Base-by-base conservation (phyloP, 2,888 invertebrate species). In the Luffia ferchaultella region DNA sequence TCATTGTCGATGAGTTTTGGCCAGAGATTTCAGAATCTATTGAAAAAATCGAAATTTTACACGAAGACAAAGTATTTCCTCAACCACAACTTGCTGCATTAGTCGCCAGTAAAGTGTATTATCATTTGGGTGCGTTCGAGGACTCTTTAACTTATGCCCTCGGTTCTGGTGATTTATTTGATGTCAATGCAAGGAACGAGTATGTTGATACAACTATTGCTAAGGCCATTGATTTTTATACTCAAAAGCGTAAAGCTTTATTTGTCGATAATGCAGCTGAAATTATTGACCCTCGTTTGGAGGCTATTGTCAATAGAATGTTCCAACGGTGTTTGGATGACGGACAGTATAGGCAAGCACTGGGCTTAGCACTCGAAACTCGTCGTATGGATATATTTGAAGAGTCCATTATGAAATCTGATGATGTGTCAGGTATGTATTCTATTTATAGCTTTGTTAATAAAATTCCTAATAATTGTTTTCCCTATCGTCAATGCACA, bases 11-110 rank as follows among this genome's bases (percentile, higher is more conserved):
- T 73, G 95, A 96, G 70, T 98, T 98, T 82, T 98, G 98, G 98
- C 96, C 98, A 7, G 98, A 98, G 85, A 98, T 98, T 62, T 97
- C 97, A 0, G 98, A 98, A 77, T 95, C 97, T 15, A 96, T 98
- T 61, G 95, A 95, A 65, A 98, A 97, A 83, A 97, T 98, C 64
- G 98, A 99, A 85, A 95, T 96, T 70, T 86, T 99, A 20, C 95
- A 97, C 67, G 98, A 98, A 80, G 96, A 98, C 67, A 90, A 93
- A 65, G 85, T 84, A 41, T 93, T 99, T 73, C 88, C 89, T 41
- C 93, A 97, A 67, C 93, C 95, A 64, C 92, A 97, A 65, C 79
- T 98, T 50, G 98, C 99, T 48, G 98, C 98, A 20, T 87, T 99
- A 60, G 96, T 99, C 2, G 98, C 97, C 3, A 98, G 98, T 60